Evolutionary conservation across 2,888 invertebrate species (phyloP).

Genomic region (Chelonus formosanus): DNA sequence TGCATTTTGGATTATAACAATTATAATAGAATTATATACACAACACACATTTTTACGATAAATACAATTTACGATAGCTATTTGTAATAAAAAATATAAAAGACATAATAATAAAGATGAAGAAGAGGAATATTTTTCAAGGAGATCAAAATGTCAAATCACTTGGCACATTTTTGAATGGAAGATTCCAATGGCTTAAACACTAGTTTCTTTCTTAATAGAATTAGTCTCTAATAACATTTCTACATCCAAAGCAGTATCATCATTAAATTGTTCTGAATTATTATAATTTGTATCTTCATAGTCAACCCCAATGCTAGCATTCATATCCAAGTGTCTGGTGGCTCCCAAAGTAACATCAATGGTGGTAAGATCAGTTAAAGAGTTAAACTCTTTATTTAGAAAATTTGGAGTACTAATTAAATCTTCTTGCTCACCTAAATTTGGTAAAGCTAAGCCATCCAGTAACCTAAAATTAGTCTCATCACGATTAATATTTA

Average conservation of each 20-base stretch:
- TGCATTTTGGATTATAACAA: not conserved
- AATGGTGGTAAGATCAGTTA: conserved; percentile 47
- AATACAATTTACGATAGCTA: conserved; percentile 5
- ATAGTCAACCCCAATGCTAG: conserved; percentile 41
- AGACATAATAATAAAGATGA: not conserved
- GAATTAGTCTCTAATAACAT: conserved; percentile 43
- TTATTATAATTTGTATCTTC: conserved; percentile 40
- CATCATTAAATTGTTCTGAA: conserved; percentile 39
- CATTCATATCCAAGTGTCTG: conserved; percentile 42
- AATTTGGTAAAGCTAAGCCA: conserved; percentile 36
- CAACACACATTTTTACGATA: conserved; percentile 4
- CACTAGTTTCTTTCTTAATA: conserved; percentile 61
- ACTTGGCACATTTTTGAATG: conserved; percentile 26
- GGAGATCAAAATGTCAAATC: conserved; percentile 21
- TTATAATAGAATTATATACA: conserved; percentile 13
- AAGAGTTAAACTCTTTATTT: conserved; percentile 47
- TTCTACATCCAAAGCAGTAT: conserved; percentile 40
- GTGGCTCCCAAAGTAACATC: conserved; percentile 43
- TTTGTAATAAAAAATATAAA: not conserved
- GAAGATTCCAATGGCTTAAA: conserved; percentile 44
- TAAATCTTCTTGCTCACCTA: conserved; percentile 24
- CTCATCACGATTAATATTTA: conserved; percentile 43
- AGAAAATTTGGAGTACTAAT: conserved; percentile 33
- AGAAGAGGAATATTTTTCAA: not conserved
- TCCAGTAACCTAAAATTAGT: conserved; percentile 38